Conservation (phyloP, 2,888 invertebrate genomes). For the Peribatodes rhomboidaria region DNA sequence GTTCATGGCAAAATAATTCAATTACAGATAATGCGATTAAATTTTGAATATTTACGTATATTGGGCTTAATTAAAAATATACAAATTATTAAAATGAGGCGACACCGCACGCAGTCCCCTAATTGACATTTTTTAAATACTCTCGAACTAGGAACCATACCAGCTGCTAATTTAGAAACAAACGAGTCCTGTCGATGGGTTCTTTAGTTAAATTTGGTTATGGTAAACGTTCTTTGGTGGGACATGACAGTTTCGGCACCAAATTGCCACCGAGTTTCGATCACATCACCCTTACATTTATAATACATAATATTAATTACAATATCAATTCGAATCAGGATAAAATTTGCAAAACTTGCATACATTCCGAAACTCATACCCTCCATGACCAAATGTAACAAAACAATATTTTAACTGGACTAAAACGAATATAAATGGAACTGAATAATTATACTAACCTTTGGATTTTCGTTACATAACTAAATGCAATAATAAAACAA, state of each 20-base stretch:
- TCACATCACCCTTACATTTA: conserved; percentile 46
- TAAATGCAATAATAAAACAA: conserved; percentile 84
- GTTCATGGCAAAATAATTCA: conserved; percentile 64
- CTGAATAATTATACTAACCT: conserved; percentile 82
- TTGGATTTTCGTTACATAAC: conserved; percentile 85
- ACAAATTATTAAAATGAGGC: conserved; percentile 67
- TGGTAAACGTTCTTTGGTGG: conserved; percentile 56
- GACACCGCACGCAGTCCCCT: conserved; percentile 85
- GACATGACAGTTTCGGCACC: conserved; percentile 52
- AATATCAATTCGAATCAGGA: conserved; percentile 30
- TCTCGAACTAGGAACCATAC: conserved; percentile 87
- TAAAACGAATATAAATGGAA: conserved; percentile 62
- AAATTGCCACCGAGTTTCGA: conserved; percentile 48
- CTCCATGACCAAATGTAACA: conserved; percentile 68
- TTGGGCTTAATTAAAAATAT: conserved; percentile 55
- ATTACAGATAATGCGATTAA: conserved; percentile 52
- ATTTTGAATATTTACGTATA: conserved; percentile 62
- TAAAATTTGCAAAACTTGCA: conserved; percentile 42
- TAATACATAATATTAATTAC: conserved; percentile 43
- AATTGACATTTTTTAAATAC: conserved; percentile 85
- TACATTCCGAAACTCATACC: conserved; percentile 58
- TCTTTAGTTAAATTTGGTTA: conserved; percentile 66
- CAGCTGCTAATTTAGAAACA: conserved; percentile 86
- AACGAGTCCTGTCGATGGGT: conserved; percentile 73
- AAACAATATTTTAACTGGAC: conserved; percentile 63